These are phyloP conservation scores for Parasteatoda tepidariorum DNA, from an alignment of 1,140 invertebrate genomes.

Conservation along the genomic window DNA sequence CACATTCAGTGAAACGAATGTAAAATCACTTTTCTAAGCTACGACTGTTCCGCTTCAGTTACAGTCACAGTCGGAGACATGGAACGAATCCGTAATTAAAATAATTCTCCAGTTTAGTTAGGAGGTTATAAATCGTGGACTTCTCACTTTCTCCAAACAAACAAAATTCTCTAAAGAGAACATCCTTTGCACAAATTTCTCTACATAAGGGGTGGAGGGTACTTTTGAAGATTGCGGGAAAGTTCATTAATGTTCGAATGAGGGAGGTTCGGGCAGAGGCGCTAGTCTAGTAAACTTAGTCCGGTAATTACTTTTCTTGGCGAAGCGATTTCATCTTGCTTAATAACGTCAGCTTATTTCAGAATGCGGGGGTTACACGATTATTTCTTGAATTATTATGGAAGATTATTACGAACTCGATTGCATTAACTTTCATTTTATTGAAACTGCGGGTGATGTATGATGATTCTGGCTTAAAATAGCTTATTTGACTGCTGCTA, in stretches of 20 bases:
- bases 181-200: neutral
- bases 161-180: neutral
- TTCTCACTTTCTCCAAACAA: neutral
- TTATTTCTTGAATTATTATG: slow-evolving; percentile 4
- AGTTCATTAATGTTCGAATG: neutral
- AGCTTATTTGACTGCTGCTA: too few species aligned
- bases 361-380: slow-evolving; percentile 3
- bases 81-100: slow-evolving; percentile 31
- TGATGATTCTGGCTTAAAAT: too few species aligned
- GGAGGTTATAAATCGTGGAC: slow-evolving; percentile 14
- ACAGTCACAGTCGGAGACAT: neutral
- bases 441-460: too few species aligned
- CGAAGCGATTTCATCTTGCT: neutral
- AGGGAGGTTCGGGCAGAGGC: neutral
- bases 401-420: too few species aligned
- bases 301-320: slow-evolving; percentile 28
- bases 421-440: too few species aligned
- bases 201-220: neutral
- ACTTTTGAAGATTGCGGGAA: neutral
- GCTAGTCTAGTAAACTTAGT: neutral
- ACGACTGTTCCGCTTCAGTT: slow-evolving; percentile 6
- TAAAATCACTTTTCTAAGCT: slow-evolving; percentile 4
- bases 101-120: slow-evolving; percentile 17
- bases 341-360: slow-evolving; percentile 24
- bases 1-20: neutral